Base-by-base conservation (phyloP, 2,888 invertebrate species). In the Myopa tessellatipennis region DNA sequence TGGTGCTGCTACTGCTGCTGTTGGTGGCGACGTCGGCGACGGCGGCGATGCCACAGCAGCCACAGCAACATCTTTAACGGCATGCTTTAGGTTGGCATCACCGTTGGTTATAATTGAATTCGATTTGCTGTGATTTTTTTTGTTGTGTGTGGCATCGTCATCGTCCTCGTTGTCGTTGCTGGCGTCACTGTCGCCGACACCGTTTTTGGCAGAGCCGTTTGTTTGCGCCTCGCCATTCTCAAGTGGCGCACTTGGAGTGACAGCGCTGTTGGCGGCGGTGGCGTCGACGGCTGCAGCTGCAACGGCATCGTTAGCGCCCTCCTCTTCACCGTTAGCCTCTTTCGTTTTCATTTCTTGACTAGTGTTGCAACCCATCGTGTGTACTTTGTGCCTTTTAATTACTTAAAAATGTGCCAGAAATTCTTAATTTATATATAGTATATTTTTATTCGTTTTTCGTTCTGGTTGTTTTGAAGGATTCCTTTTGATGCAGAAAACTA, bases 281-380 rank as follows among this genome's bases (percentile, higher is more conserved):
- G 80, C 84, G n/a, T 82, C 83, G 69, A 80, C 82, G 68, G 75
- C 80, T 45, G 74, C 79, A 40, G 82, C 85, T 26, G 81, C 83
- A 73, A 81, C 83, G 75, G 82, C 83, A 76, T 83, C 83, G 80
- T 83, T 82, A 65, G 36, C 65, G 12, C 18, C 61, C 18, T 63
- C 61, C 72, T 75, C 78, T 65, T 84, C 80, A 45, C 84, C 85
- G 75, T 82, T 83, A 77, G 85, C 85, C 67, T 87, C 88, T 83
- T 87, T 87, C 78, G 87, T 86, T 81, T 88, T 88, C 80, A 88
- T 83, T 83, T 92, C 92, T 87, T 92, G 92, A 86, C 92, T 92
- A 72, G 92, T 92, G 84, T 92, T 92, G 88, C 92, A 92, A 86
- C 91, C 89, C 91, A 92, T 90, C 67, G 74, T 60, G 12, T 8